These are phyloP conservation scores for Pelecanoides urinatrix DNA, from an alignment of 2,113 vertebrate genomes.

Conservation along the genomic window DNA sequence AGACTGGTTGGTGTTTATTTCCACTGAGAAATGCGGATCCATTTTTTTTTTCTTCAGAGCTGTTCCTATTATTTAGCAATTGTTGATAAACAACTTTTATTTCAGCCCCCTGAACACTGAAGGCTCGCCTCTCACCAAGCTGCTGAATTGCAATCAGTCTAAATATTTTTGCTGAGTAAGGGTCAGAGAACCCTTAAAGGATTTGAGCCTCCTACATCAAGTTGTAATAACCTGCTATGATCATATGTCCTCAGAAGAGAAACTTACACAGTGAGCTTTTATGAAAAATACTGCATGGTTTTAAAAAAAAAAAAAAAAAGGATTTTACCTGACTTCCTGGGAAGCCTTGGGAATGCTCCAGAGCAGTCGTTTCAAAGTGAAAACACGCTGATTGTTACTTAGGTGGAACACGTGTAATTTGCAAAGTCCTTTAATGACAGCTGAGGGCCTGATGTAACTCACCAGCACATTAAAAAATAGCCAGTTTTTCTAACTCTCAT, in stretches of 20 bases:
- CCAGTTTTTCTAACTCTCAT: not conserved
- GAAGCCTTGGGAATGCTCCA: not conserved
- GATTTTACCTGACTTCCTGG: not conserved
- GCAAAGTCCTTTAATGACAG: not conserved
- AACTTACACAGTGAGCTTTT: not conserved
- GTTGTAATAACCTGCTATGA: not conserved
- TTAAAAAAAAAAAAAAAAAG: not conserved
- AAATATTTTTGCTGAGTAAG: slow-evolving; percentile 19
- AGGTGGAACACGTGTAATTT: slow-evolving; percentile 13
- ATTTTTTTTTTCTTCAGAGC: not conserved
- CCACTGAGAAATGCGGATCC: not conserved
- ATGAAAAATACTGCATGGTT: not conserved
- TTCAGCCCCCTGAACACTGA: not conserved
- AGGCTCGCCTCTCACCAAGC: not conserved
- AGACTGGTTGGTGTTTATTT: slow-evolving; percentile 17
- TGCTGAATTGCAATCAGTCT: not conserved
- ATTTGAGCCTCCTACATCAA: not conserved
- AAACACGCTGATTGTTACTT: not conserved
- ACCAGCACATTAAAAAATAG: not conserved
- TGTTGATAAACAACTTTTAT: not conserved
- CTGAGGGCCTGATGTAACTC: not conserved
- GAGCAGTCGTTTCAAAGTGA: not conserved
- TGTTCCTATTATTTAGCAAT: not conserved
- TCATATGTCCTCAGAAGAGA: not conserved
- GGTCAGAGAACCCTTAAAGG: not conserved